A percentile compares a stretch with the other conserved stretches of the same genome.
phyloP scores from a whole-genome alignment of 2,113 vertebrate species.

The Arvicanthis niloticus region DNA sequence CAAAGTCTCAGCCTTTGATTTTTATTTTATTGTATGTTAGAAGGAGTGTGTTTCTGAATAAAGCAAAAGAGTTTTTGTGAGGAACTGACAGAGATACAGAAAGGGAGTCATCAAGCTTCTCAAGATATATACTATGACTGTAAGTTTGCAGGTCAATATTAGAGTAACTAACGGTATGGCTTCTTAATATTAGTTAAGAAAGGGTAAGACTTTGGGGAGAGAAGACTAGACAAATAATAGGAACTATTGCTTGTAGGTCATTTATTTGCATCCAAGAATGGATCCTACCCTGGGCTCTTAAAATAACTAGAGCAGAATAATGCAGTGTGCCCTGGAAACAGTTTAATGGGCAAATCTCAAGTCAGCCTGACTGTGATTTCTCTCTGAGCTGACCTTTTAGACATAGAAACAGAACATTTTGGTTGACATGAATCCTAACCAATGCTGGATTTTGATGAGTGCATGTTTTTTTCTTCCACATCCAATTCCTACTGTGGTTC shows the following conservation, averaged over 20 bases:
- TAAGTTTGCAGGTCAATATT: background rate
- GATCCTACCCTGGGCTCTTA: conserved; percentile 3
- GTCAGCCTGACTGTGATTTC: background rate
- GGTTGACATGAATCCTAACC: background rate
- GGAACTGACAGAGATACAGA: background rate
- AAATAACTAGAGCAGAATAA: conserved; percentile 52
- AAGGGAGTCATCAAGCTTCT: background rate
- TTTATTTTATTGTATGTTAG: background rate
- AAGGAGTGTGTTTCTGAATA: background rate
- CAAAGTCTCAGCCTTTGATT: background rate
- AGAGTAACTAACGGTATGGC: background rate
- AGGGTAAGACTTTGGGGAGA: background rate
- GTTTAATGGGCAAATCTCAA: conserved; percentile 23
- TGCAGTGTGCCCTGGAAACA: background rate
- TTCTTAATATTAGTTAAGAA: conserved; percentile 10
- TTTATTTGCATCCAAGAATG: background rate
- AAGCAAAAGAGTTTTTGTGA: background rate
- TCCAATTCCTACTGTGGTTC: background rate
- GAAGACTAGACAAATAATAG: background rate
- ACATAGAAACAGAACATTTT: background rate
- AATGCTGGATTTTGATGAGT: background rate
- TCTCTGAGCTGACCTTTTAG: background rate
- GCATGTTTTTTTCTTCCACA: background rate
- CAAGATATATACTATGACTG: background rate
- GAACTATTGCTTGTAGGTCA: background rate